Percentiles rank a stretch among this genome's conserved stretches.
phyloP scores from a whole-genome alignment of 2,888 invertebrate genomes.

The Rhamphomyia laevipes region DNA sequence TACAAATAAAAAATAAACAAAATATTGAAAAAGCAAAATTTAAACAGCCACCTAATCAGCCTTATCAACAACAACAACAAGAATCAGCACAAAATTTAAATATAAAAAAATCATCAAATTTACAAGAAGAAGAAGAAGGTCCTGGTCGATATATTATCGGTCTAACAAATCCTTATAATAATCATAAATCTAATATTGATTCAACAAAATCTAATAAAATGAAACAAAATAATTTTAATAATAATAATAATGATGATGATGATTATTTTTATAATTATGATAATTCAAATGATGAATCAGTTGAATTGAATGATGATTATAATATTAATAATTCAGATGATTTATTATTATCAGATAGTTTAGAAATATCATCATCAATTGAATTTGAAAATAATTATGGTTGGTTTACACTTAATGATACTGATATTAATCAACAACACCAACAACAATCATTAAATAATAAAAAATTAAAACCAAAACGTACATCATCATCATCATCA shows the following conservation, averaged over 20 bases:
- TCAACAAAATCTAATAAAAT: neutral
- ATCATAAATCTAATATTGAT: conserved; percentile 1
- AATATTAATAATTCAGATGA: no score
- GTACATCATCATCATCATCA: conserved; percentile 11
- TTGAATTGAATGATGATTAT: no score
- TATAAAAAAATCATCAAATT: conserved; percentile 1
- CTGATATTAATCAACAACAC: neutral
- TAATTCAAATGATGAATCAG: no score
- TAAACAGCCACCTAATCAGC: no score
- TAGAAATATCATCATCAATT: neutral
- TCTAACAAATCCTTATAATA: conserved; percentile 5
- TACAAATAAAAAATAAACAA: no score
- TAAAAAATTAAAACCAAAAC: conserved; percentile 14
- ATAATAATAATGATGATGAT: neutral
- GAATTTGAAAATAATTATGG: neutral
- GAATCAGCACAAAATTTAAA: neutral
- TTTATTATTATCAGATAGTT: no score
- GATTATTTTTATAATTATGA: no score
- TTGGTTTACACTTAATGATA: neutral
- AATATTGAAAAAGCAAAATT: no score
- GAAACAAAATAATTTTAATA: neutral
- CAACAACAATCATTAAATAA: neutral
- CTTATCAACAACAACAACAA: no score
- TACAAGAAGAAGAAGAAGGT: neutral
- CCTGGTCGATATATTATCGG: conserved; percentile 11